Base-by-base conservation (phyloP, 2,888 invertebrate genomes). In the Agrilus cyanescens region DNA sequence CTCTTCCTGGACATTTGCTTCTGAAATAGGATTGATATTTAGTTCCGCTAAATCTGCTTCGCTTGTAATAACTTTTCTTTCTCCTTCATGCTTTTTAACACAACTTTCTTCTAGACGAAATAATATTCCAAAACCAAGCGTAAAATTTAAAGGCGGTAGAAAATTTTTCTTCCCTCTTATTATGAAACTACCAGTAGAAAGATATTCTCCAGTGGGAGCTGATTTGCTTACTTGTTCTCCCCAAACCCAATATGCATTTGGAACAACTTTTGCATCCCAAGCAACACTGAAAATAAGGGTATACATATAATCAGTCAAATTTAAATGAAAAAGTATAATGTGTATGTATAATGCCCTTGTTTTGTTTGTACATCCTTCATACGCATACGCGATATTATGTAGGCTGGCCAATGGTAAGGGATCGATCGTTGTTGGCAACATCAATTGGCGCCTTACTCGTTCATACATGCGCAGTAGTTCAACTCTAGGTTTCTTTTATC, bases 151-250 rank as follows among this genome's bases (percentile, higher is more conserved):
- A 7, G 94, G 91, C 0, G 95, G 93, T 39, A 98, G 71, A 65
- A 88, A 97, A 70, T 97, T 97, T 72, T 97, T 98, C 69, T 88
- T 93, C 31, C 98, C 95, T 45, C 97, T 76, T 54, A 96, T 83
- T 93, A 96, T 95, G 69, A 96, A 96, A 55, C 91, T 89, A 51
- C 95, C 98, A 1, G 96, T 93, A 2, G 87, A 83, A 45, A 98
- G 76, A 67, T 94, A 98, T 71, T 99, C 97, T 46, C 98, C 98
- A 7, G 91, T 84, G 0, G 97, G 98, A 0, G 98, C 97, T 0
- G 94, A 94, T 71, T 98, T 95, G 25, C 90, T 90, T 12, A 98
- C 95, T 69, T 98, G 98, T 49, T 87, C 78, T 39, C 88, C 87
- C 59, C 82, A 74, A 13, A 99, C 98, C 97, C 97, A 98, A 83